Base-by-base conservation (phyloP, 2,797 vertebrate species). In the Phataginus tetradactyla region DNA sequence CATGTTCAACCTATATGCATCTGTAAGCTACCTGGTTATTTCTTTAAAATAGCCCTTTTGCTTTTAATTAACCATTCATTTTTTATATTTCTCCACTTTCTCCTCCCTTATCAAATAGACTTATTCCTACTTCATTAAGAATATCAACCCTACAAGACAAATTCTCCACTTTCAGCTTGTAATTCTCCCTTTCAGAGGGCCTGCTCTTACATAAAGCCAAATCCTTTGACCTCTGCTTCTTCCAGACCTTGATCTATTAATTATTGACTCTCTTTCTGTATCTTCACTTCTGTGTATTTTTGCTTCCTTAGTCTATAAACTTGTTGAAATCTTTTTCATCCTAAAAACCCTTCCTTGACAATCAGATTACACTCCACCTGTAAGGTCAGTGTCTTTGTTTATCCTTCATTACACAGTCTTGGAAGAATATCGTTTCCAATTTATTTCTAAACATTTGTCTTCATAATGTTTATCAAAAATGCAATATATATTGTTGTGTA, bases 381-480 rank as follows among this genome's bases (percentile, higher is more conserved):
- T 17, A 83, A 20, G 23, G 23, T 78, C 20, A 29, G 18, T 83
- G 9, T 96, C 45, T 75, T 4, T 3, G 34, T 32, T 87, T 68
- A 37, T 3, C 11, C 3, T 91, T 80, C 32, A 79, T 37, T 42
- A 45, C 7, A 53, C 1, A 45, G 4, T 72, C 74, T 93, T 86
- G 0, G 63, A 86, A 93, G 25, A 55, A 84, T 53, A 45, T 75
- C 14, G 37, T 4, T 86, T 86, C 15, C 18, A 88, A 63, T 59
- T 93, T 88, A 57, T 88, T 86, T 95, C 53, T 71, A 32, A 86
- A 45, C 61, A 78, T 45, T 42, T 51, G 1, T 91, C 57, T 86
- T 79, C 13, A 61, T 18, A 71, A 55, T 4, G 53, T 1, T 49
- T 45, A 75, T 42, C 45, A 75, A 77, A 21, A 64, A 89, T 39